Percentiles rank a stretch among this genome's conserved stretches.
Conservation (phyloP, 2,888 invertebrate genomes). For the Aleiodes leptofemur region DNA sequence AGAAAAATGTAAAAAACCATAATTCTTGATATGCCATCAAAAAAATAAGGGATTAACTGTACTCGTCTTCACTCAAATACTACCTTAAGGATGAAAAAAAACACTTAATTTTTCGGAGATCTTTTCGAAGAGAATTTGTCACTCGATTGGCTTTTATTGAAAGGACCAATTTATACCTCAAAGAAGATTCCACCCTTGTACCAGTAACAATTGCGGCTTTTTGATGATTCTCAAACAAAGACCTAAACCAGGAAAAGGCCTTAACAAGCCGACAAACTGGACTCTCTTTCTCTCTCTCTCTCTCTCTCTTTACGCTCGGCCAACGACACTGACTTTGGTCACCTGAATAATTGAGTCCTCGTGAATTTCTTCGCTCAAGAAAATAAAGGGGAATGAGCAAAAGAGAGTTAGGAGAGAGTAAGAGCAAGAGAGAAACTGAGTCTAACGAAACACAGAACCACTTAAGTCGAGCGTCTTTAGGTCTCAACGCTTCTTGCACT, state of each 20-base stretch:
- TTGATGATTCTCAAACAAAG: conserved; percentile 16
- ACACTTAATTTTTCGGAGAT: background rate
- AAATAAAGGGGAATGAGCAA: conserved; percentile 33
- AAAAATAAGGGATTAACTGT: no score
- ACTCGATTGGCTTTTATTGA: conserved; percentile 9
- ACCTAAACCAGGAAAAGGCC: background rate
- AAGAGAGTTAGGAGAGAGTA: background rate
- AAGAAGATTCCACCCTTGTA: background rate
- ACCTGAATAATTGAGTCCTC: conserved; percentile 58
- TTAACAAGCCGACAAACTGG: conserved; percentile 26
- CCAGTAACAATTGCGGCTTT: conserved; percentile 35
- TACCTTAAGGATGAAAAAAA: no score
- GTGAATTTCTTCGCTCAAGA: conserved; percentile 50
- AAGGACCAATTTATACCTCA: background rate
- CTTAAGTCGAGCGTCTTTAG: conserved; percentile 69
- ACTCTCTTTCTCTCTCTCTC: background rate
- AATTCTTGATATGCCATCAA: no score
- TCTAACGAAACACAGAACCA: conserved; percentile 55
- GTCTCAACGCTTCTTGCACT: conserved; percentile 59
- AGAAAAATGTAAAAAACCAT: no score
- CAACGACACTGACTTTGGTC: conserved; percentile 56
- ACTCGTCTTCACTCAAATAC: no score
- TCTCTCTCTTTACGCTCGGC: conserved; percentile 41
- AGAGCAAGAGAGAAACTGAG: background rate
- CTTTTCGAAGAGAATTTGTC: conserved; percentile 2